Evolutionary conservation across 2,113 vertebrate genomes (phyloP), one percentile per base, ranked within the genome.

Genomic region (Lynx canadensis): DNA sequence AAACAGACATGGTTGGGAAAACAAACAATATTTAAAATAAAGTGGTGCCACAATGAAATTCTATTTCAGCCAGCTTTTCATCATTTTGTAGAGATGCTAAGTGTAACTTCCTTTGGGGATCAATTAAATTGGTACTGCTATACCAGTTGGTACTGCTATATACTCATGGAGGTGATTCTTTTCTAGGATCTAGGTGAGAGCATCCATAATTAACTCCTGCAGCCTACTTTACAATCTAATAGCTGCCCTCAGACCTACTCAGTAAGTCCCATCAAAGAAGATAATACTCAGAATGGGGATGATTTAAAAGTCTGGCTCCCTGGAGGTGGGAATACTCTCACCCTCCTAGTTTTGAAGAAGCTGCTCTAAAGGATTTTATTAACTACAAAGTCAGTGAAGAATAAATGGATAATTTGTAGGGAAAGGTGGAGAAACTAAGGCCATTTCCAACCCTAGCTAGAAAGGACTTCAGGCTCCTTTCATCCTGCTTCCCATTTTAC

Each of bases 1-100:
- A 85, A 79, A 38, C 13, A 94, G 31, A 71, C 18, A 57, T 57
- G 3, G 7, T 69, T 21, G 21, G 18, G 2, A n/a, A 87, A 66
- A 95, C 41, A 89, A 57, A 84, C 5, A 81, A 19, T 52, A 45
- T 57, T 96, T 93, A 87, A 89, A 86, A 14, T 76, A 52, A 87
- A 65, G 21, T 68, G 15, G 36, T 57, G 14, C 89, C 21, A 74
- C 33, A 84, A 18, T 73, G 84, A 48, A 90, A 91, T 88, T 80
- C 41, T 33, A 76, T 80, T 78, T 80, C 13, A 52, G 21, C 52
- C 50, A 84, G 31, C 13, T 82, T 84, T 31, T 52, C 14, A 66
- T 92, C 3, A 5, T 79, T 92, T 74, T 71, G 3, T 38, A n/a
- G 45, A 86, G 19, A 55, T 38, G 11, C 41, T 76, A 86, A 89